phyloP scores from a whole-genome alignment of 2,797 vertebrate species.

The Enteromius thamalakanensis region DNA sequence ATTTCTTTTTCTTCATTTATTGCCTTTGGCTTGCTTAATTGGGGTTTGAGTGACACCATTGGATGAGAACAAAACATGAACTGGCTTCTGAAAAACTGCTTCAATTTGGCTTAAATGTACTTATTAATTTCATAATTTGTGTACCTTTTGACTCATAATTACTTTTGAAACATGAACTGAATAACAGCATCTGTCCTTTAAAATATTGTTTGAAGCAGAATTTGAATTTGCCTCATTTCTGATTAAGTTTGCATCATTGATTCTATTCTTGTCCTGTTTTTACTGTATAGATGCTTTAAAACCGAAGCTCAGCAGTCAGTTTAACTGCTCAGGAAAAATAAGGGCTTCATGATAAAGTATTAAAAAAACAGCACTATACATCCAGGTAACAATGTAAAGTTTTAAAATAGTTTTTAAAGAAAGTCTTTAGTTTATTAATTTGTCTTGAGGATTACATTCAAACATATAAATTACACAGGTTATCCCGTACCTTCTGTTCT shows the following conservation, averaged over 20 bases:
- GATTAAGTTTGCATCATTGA: neutral
- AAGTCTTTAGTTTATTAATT: neutral
- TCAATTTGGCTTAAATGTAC: neutral
- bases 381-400: neutral
- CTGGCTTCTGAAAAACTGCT: neutral
- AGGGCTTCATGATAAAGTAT: neutral
- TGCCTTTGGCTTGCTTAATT: neutral
- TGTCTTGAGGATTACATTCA: neutral
- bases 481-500: conserved; percentile 86
- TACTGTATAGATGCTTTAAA: neutral
- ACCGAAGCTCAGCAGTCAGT: neutral
- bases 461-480: neutral
- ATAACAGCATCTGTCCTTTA: neutral
- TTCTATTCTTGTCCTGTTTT: neutral
- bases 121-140: neutral
- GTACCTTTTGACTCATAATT: neutral
- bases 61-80: neutral
- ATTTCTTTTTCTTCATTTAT: neutral
- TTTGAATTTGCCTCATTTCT: neutral
- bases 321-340: neutral
- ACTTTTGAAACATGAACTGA: neutral
- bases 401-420: neutral
- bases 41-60: neutral
- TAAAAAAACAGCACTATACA: neutral
- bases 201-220: neutral